phyloP scores from a whole-genome alignment of 1,140 invertebrate genomes.

The Trissolcus basalis region DNA sequence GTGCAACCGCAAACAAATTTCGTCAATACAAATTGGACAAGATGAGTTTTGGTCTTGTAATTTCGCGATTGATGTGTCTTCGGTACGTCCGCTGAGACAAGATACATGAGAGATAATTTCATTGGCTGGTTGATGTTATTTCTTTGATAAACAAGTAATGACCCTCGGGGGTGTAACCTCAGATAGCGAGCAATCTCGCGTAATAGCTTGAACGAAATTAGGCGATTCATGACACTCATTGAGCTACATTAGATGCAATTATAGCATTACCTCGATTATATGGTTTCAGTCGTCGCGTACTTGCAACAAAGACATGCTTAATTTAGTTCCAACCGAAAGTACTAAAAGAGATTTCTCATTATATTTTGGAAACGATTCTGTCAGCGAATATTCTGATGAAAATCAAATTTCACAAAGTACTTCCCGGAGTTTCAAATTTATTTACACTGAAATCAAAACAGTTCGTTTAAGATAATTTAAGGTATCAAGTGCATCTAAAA shows the following conservation, averaged over 20 bases:
- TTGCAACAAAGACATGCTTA: constrained; percentile 33
- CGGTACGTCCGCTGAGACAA: constrained; percentile 16
- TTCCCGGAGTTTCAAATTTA: no score
- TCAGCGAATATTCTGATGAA: no score
- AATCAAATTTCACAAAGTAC: no score
- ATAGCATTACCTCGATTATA: constrained; percentile 48
- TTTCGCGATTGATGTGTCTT: not conserved
- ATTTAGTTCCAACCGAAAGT: constrained; percentile 5
- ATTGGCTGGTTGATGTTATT: constrained; percentile 27
- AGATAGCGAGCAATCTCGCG: constrained; percentile 40
- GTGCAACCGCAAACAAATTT: no score
- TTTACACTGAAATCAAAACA: no score
- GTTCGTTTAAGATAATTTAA: no score
- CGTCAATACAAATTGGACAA: no score
- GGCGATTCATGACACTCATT: constrained; percentile 44
- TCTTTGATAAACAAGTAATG: constrained; percentile 48
- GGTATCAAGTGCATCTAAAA: no score
- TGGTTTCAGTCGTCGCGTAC: constrained; percentile 29
- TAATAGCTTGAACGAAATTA: constrained; percentile 50
- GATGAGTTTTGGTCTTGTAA: no score
- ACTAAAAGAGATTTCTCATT: no score
- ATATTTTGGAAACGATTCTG: no score
- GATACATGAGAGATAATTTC: constrained; percentile 24
- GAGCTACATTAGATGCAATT: constrained; percentile 52
- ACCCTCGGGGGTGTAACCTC: constrained; percentile 36